phyloP scores from a whole-genome alignment of 2,797 vertebrate genomes.

The Melanotaenia parkinsoni region DNA sequence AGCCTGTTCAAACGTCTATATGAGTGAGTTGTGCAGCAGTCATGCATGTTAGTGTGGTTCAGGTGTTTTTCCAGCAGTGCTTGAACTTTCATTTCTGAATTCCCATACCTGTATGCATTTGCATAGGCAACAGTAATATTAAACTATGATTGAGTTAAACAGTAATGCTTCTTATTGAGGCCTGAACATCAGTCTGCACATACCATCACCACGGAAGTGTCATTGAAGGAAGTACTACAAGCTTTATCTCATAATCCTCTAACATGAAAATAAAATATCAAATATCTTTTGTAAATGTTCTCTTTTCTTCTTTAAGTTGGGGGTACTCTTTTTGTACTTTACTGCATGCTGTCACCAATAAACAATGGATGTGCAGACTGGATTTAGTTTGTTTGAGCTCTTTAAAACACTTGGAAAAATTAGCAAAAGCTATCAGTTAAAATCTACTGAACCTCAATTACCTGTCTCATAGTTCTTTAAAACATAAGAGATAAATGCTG shows the following conservation, averaged over 20 bases:
- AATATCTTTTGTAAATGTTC: background rate
- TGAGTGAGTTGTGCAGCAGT: background rate
- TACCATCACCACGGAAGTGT: background rate
- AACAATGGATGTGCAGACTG: background rate
- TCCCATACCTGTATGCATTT: background rate
- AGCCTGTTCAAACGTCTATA: too few relatives aligned
- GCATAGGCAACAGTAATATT: constrained; percentile 11
- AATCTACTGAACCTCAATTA: background rate
- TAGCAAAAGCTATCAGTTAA: background rate
- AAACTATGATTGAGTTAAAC: constrained; percentile 12
- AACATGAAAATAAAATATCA: constrained; percentile 1
- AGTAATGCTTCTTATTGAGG: constrained; percentile 2
- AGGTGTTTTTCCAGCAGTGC: background rate
- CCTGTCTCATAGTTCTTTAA: constrained; percentile 54
- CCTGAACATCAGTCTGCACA: background rate
- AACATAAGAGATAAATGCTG: constrained; percentile 45
- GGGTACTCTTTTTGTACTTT: background rate
- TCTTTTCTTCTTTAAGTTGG: background rate
- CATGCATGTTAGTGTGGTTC: background rate
- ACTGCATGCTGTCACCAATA: background rate
- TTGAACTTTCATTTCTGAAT: constrained; percentile 1
- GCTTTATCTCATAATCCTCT: constrained; percentile 24
- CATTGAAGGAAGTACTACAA: constrained; percentile 17
- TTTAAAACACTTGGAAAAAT: background rate
- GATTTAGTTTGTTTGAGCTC: background rate